Evolutionary conservation across 2,888 invertebrate species (phyloP), one percentile per base, ranked within the genome.

Genomic region (Callyntrura sp.): DNA sequence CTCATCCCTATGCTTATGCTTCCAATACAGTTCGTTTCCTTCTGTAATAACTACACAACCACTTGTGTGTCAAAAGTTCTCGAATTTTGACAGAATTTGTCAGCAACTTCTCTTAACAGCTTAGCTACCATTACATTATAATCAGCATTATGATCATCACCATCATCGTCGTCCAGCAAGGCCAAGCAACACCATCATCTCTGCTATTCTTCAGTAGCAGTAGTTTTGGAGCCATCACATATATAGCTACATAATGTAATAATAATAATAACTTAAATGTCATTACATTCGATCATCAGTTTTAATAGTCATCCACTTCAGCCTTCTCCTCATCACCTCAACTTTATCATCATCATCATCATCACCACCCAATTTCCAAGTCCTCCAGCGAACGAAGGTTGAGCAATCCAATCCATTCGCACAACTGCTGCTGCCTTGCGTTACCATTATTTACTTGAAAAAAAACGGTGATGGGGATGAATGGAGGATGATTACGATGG

Each of bases 41-140:
- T 20, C 82, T 17, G 8, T 48, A 51, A 48, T 62, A 65, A 78
- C n/a, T n/a, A 68, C 3, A 17, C 51, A 84, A 68, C 68, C 88
- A 78, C 85, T 84, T 78, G 45, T 51, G 76, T 28, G 68, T 81
- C 68, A 85, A 85, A 70, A 57, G 28, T 88, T 55, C 68, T 85
- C 60, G 79, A 43, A 17, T 20, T 86, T 65, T 90, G 90, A 90
- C 90, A 90, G 86, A 90, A 90, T 81, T 73, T 90, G 90, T 90
- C 90, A 85, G 73, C 85, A 90, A n/a, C 76, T 90, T 23, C 35
- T 79, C 45, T 48, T 43, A 73, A 51, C 70, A 73, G 25, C 35
- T 48, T 25, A 45, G 20, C 68, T 65, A 68, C 14, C 68, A 78
- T 4, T 70, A 17, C 45, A 28, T 20, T 23, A 57, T 62, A 11